Conservation (phyloP, 2,888 invertebrate species). For the Steinernema scapterisci region DNA sequence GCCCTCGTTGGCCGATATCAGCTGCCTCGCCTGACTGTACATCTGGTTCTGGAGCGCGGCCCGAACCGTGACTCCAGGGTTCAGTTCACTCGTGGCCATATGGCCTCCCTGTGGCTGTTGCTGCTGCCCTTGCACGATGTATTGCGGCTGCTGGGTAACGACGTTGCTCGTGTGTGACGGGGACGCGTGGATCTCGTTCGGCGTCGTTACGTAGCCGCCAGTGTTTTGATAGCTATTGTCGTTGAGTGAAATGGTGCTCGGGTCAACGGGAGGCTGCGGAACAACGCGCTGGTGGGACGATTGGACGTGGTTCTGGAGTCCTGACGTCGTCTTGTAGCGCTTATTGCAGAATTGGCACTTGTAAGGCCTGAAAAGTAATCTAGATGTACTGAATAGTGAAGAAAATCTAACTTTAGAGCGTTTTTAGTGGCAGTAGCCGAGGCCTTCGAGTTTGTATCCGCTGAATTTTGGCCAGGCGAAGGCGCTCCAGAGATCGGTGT, state of each 20-base stretch:
- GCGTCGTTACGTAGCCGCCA: not conserved
- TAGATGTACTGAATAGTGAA: not conserved
- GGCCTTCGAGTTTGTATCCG: not conserved
- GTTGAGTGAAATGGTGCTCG: conserved; percentile 15
- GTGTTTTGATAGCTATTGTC: not conserved
- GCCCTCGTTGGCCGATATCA: conserved; percentile 7
- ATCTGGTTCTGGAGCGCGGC: conserved; percentile 24
- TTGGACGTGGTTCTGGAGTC: conserved; percentile 77
- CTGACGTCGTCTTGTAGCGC: conserved; percentile 82
- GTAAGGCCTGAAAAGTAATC: conserved; percentile 75
- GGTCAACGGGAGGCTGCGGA: not conserved
- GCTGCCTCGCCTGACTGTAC: conserved; percentile 18
- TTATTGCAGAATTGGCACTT: conserved; percentile 82
- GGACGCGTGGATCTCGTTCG: not conserved
- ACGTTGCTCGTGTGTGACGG: not conserved
- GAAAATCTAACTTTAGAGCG: not conserved
- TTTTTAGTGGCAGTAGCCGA: not conserved
- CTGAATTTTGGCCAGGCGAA: conserved; percentile 3
- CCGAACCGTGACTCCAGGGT: conserved; percentile 11
- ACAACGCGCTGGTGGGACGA: conserved; percentile 60
- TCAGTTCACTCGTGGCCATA: not conserved
- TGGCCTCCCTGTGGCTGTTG: not conserved
- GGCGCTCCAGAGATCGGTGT: conserved; percentile 18
- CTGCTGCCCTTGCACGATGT: not conserved
- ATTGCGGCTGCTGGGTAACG: not conserved